Percentiles rank a stretch among this genome's conserved stretches.
These are phyloP conservation scores for Mechanitis mazaeus DNA, from an alignment of 2,888 invertebrate species.

Conservation along the genomic window DNA sequence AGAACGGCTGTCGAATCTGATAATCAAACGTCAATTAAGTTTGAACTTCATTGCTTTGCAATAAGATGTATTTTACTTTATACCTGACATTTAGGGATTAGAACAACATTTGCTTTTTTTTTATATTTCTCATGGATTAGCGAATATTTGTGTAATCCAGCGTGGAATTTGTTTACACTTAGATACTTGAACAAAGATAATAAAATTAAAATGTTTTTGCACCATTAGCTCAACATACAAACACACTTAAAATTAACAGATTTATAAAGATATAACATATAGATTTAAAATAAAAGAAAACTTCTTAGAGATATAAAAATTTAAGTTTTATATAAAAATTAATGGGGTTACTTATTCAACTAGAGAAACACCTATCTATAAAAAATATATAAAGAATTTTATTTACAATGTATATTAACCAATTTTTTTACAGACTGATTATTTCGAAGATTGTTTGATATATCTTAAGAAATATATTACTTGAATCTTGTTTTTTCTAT, in stretches of 20 bases:
- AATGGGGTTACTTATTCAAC: too few species aligned
- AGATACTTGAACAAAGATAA: conserved; percentile 22
- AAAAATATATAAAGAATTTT: too few species aligned
- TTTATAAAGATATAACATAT: neutral
- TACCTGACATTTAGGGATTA: conserved; percentile 18
- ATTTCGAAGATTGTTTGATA: too few species aligned
- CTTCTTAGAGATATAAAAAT: neutral
- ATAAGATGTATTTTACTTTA: conserved; percentile 9
- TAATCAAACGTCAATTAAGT: neutral
- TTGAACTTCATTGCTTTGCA: neutral
- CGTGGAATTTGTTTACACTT: conserved; percentile 29
- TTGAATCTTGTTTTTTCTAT: too few species aligned
- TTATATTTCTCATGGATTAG: conserved; percentile 24
- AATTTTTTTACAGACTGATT: too few species aligned
- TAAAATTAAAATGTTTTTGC: conserved; percentile 17
- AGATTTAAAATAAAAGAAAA: neutral
- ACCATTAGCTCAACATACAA: conserved; percentile 14
- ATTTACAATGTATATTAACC: too few species aligned
- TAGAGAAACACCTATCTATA: too few species aligned
- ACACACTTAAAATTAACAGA: conserved; percentile 9
- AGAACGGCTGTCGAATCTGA: conserved; percentile 3
- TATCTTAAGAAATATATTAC: too few species aligned
- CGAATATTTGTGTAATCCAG: conserved; percentile 27
- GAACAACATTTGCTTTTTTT: conserved; percentile 23
- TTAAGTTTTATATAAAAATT: neutral